phyloP scores from a whole-genome alignment of 1,140 invertebrate species.

The Leucophenga varia region DNA sequence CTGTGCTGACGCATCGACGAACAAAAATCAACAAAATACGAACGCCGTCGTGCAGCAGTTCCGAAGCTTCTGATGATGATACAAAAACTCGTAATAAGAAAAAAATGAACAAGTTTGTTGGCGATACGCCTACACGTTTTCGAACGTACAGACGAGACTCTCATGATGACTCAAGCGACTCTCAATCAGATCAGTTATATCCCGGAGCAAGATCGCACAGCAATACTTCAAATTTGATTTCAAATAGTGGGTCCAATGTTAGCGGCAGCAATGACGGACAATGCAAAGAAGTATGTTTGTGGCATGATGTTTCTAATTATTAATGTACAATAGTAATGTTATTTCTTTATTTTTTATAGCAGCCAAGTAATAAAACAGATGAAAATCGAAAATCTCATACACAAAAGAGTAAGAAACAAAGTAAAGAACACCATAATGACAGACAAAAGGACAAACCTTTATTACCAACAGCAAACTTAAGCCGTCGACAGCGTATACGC shows the following conservation, averaged over 20 bases:
- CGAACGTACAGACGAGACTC: conserved; percentile 69
- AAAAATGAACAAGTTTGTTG: conserved; percentile 69
- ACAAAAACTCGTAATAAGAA: conserved; percentile 78
- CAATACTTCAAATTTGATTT: conserved; percentile 30
- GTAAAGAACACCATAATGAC: conserved; percentile 35
- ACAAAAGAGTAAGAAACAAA: conserved; percentile 41
- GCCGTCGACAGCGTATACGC: conserved; percentile 64
- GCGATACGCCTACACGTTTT: conserved; percentile 59
- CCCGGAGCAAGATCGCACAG: conserved; percentile 47
- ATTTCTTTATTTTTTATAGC: neutral
- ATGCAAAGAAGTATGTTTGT: conserved; percentile 41
- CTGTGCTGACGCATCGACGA: conserved; percentile 60
- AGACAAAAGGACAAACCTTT: conserved; percentile 20
- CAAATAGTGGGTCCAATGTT: conserved; percentile 33
- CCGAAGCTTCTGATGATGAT: conserved; percentile 89
- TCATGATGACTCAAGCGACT: conserved; percentile 77
- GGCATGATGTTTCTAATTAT: too few relatives aligned
- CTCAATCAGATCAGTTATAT: conserved; percentile 67
- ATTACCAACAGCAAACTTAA: conserved; percentile 12
- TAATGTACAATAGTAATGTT: too few relatives aligned
- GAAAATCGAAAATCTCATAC: conserved; percentile 44
- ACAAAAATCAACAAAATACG: conserved; percentile 74
- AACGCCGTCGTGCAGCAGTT: conserved; percentile 84
- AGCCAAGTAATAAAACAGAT: conserved; percentile 49
- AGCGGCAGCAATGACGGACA: conserved; percentile 42